These are phyloP conservation scores for Diadophis punctatus DNA, from an alignment of 2,113 vertebrate species.

Conservation along the genomic window DNA sequence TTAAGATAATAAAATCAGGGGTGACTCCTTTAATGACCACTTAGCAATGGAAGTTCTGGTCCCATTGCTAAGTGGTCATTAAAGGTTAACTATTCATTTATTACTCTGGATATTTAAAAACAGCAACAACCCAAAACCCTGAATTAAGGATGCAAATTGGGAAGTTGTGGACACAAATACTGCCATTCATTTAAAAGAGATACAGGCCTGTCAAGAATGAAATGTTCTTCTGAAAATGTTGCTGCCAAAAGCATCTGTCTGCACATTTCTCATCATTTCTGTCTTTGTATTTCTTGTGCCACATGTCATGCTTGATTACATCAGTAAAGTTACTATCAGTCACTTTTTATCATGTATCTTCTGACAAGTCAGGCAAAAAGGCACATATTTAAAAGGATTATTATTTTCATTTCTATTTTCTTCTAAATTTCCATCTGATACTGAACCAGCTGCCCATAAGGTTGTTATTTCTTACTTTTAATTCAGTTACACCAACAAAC, in stretches of 20 bases:
- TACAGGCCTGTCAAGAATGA: not conserved
- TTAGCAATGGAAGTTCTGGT: not conserved
- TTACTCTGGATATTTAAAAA: not conserved
- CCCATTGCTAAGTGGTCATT: not conserved
- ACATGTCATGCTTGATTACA: conserved; percentile 4
- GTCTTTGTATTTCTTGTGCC: not conserved
- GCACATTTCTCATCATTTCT: conserved; percentile 26
- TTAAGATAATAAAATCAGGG: not conserved
- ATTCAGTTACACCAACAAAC: not conserved
- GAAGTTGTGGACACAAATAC: not conserved
- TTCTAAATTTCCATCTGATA: conserved; percentile 26
- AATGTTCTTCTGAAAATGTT: conserved; percentile 21
- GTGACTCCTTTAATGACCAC: not conserved
- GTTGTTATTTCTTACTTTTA: conserved; percentile 16
- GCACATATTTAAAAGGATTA: not conserved
- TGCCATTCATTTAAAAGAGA: not conserved
- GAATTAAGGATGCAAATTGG: not conserved
- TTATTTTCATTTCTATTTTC: not conserved
- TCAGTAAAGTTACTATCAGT: conserved; percentile 35
- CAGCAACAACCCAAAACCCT: not conserved
- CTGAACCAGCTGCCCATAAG: not conserved
- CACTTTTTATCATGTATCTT: not conserved
- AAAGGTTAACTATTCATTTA: not conserved
- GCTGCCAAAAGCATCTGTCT: not conserved
- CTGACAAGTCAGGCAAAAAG: conserved; percentile 12